A percentile compares a stretch with the other conserved stretches of the same genome.
Conservation (phyloP, 2,888 invertebrate species). For the Caenorhabditis wallacei region DNA sequence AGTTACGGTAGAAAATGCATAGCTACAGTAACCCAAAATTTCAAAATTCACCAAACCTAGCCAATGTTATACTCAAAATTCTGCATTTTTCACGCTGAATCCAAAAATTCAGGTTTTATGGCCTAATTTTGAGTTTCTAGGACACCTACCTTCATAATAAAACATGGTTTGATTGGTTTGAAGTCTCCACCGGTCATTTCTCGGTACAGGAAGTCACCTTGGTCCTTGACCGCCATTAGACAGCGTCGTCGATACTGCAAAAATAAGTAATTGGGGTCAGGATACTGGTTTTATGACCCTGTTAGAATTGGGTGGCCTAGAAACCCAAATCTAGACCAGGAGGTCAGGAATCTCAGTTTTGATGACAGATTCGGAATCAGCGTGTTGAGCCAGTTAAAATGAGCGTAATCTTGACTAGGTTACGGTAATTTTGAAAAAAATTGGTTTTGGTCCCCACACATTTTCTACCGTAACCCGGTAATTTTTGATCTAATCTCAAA, state of each 20-base stretch:
- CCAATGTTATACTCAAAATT: background rate
- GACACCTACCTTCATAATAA: constrained; percentile 59
- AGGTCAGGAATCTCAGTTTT: no score
- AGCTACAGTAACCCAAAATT: background rate
- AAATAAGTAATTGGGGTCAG: no score
- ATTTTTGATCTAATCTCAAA: background rate
- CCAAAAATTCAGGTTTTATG: background rate
- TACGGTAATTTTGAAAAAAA: background rate
- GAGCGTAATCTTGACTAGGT: background rate
- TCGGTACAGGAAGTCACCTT: constrained; percentile 65
- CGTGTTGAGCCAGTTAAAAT: no score
- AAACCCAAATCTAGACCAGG: background rate
- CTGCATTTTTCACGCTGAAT: background rate
- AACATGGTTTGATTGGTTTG: constrained; percentile 71
- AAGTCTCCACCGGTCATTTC: constrained; percentile 71
- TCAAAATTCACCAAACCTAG: background rate
- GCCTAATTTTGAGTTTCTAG: background rate
- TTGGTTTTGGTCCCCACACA: background rate
- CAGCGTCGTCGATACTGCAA: constrained; percentile 75
- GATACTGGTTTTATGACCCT: background rate
- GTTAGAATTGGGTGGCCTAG: background rate
- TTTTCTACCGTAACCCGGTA: background rate
- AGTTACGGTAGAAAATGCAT: background rate
- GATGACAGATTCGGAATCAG: background rate
- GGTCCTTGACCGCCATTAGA: constrained; percentile 69